Conservation (phyloP, 53 echinoderm and acorn worm species). For the Patiria pectinifera region DNA sequence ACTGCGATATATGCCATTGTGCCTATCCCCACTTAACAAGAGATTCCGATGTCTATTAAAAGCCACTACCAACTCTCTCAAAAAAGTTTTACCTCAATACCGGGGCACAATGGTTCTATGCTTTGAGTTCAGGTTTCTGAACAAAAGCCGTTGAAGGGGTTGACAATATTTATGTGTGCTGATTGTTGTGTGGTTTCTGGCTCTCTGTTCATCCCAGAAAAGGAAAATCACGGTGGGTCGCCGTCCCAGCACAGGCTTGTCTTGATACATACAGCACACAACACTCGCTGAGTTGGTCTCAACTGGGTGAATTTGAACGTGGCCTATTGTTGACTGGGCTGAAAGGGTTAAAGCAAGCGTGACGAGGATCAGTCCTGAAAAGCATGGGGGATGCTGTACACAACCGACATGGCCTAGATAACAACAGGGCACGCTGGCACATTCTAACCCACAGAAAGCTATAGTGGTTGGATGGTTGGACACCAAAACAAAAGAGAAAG, state of each 20-base stretch:
- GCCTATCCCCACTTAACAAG: neutral
- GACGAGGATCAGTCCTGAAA: neutral
- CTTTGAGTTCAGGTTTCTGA: neutral
- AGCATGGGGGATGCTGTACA: neutral
- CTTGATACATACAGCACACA: neutral
- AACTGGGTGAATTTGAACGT: slow-evolving; percentile 3
- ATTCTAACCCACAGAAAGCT: neutral
- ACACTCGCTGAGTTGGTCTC: neutral
- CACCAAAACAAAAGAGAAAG: neutral
- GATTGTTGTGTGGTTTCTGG: slow-evolving; percentile 3
- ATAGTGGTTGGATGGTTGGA: neutral
- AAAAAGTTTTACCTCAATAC: no score
- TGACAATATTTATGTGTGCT: slow-evolving; percentile 27
- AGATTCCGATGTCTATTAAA: slow-evolving; percentile 5
- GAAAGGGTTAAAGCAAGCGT: slow-evolving; percentile 45
- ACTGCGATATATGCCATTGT: slow-evolving; percentile 39
- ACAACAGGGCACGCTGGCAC: neutral
- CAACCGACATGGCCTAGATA: slow-evolving; percentile 9
- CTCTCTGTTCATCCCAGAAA: neutral
- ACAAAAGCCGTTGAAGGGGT: neutral
- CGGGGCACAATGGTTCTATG: neutral
- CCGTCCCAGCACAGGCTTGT: no score
- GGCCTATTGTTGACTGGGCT: slow-evolving; percentile 29
- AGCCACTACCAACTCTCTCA: neutral
- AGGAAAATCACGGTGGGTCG: no score